Evolutionary conservation across 2,888 invertebrate genomes (phyloP), one percentile per base, ranked within the genome.

Genomic region (Hirtodrosophila cameraria): DNA sequence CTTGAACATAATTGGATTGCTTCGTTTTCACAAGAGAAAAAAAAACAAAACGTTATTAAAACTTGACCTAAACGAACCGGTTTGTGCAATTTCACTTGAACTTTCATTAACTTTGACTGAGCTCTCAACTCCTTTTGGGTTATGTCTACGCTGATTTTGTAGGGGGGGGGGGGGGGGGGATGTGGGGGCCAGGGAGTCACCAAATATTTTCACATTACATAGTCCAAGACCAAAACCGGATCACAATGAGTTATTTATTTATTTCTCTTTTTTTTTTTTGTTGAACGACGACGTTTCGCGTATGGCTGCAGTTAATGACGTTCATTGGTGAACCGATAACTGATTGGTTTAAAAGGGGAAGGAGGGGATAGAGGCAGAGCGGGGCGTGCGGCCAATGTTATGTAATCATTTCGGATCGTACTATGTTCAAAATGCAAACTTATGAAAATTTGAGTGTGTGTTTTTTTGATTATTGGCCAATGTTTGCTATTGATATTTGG

Each of bases 1-100:
- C 80, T 85, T 80, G 86, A 79, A 45, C 80, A 85, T 72, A 85
- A 75, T 75, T 70, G 71, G 39, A 42, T 50, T 54, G n/a, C n/a
- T n/a, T n/a, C n/a, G n/a, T 39, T 23, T 27, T 28, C 36, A 41
- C 6, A 23, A 16, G 11, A 20, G 11, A 31, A 20, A 20, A 55
- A 25, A 28, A 35, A 57, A 38, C 35, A 35, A 36, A 73, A 70
- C 72, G 57, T 54, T 55, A 49, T 49, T 42, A 58, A 59, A 52
- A 45, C 59, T 60, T 81, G 66, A 64, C 64, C 62, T 43, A 69
- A 74, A 36, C 58, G 48, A 75, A 82, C 81, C 67, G 86, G 83
- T 58, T 58, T 36, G 55, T n/a, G 46, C 55, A 85, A 85, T 80
- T 80, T 80, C 83, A 80, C 79, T 80, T 72, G 80, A 80, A 82